These are phyloP conservation scores for Microctonus aethiopoides DNA, from an alignment of 2,888 invertebrate species.

Conservation along the genomic window DNA sequence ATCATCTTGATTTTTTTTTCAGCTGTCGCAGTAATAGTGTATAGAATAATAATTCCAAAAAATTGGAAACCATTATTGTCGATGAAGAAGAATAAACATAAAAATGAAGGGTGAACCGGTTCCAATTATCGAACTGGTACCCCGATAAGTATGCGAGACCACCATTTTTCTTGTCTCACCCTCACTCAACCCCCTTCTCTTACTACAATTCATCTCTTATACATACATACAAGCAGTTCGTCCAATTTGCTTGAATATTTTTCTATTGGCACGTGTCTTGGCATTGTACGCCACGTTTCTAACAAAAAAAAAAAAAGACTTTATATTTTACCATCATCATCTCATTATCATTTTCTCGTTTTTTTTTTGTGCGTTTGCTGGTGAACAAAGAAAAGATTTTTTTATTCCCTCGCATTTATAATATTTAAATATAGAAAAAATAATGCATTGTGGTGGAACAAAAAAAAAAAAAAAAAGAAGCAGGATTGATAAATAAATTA, in stretches of 20 bases:
- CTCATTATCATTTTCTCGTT: background rate
- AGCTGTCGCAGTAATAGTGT: background rate
- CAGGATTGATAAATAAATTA: background rate
- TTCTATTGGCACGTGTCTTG: conserved; percentile 25
- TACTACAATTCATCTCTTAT: background rate
- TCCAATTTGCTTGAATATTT: conserved; percentile 24
- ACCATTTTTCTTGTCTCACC: conserved; percentile 8
- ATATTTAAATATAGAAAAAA: too few species aligned
- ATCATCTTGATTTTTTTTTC: conserved; percentile 6
- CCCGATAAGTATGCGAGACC: background rate
- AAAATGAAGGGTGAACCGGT: conserved; percentile 21
- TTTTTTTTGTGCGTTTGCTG: background rate
- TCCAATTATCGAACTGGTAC: conserved; percentile 22
- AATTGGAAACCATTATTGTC: conserved; percentile 25
- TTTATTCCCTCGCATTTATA: background rate
- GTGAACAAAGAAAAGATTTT: background rate
- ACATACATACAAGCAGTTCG: background rate
- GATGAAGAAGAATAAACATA: conserved; percentile 1
- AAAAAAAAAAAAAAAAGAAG: too few species aligned
- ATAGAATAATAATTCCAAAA: conserved; percentile 21
- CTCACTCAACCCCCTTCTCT: background rate
- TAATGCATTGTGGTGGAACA: too few species aligned
- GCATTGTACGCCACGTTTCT: conserved; percentile 16
- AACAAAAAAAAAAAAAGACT: background rate
- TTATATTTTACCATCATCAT: conserved; percentile 2